A percentile compares a stretch with the other conserved stretches of the same genome.
Conservation (phyloP, 2,113 vertebrate species). For the Chaetura pelagica region DNA sequence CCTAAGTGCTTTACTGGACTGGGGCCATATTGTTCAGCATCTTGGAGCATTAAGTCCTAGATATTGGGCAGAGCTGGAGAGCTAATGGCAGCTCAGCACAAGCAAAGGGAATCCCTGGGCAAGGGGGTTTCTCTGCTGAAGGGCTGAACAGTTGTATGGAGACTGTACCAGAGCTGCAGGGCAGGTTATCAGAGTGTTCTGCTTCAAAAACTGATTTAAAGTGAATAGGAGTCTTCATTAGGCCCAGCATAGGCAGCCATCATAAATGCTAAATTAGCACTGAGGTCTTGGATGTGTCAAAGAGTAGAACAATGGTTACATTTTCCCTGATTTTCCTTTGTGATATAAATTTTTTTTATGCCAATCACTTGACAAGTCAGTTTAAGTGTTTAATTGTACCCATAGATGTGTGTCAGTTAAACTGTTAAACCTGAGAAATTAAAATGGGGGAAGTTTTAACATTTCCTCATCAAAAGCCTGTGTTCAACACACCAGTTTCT, state of each 20-base stretch:
- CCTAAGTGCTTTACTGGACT: constrained; percentile 61
- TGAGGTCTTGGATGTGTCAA: not conserved
- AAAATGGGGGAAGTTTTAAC: not conserved
- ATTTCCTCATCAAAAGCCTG: not conserved
- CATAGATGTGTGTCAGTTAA: not conserved
- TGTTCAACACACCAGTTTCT: not conserved
- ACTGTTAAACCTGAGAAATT: not conserved
- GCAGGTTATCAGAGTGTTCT: not conserved
- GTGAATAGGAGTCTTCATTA: not conserved
- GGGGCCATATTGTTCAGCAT: constrained; percentile 46
- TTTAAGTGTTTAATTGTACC: not conserved
- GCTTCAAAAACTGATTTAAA: not conserved
- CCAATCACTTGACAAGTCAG: not conserved
- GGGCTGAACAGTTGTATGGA: not conserved
- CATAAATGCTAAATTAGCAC: not conserved
- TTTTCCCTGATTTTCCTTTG: not conserved
- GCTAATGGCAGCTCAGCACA: constrained; percentile 14
- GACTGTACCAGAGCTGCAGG: not conserved
- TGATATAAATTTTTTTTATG: not conserved
- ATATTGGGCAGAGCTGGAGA: constrained; percentile 23
- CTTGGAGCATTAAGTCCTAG: constrained; percentile 32
- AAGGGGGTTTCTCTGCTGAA: not conserved
- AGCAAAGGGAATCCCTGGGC: not conserved
- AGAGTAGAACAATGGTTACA: not conserved
- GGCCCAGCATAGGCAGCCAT: not conserved